Conservation (phyloP, 2,113 vertebrate species). For the Apteryx mantelli region DNA sequence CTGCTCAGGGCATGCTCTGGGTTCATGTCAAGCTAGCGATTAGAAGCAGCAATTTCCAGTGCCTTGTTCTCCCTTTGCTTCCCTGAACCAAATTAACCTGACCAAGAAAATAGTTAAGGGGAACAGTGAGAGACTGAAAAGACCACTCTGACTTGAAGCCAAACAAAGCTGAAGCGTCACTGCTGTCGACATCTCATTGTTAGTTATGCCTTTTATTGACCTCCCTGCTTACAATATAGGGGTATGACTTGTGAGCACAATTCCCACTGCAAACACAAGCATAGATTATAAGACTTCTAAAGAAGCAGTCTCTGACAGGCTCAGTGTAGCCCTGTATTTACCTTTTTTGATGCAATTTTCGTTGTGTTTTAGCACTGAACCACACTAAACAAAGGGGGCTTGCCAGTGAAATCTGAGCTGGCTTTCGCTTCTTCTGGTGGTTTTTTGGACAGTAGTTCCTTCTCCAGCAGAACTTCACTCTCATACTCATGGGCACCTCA, state of each 20-base stretch:
- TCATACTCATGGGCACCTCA: background rate
- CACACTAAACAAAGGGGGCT: background rate
- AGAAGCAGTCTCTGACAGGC: background rate
- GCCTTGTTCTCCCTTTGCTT: background rate
- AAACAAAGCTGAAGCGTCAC: background rate
- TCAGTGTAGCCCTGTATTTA: background rate
- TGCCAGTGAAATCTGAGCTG: background rate
- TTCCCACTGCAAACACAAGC: background rate
- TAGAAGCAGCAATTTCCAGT: too few relatives aligned
- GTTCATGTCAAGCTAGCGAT: too few relatives aligned
- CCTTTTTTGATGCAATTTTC: background rate
- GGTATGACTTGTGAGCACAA: background rate
- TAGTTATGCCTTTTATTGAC: background rate
- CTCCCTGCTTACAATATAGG: background rate
- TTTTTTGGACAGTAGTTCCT: background rate
- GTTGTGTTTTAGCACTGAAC: background rate
- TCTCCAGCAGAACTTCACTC: background rate
- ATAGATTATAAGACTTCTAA: background rate
- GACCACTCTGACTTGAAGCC: background rate
- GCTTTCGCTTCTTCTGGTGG: background rate
- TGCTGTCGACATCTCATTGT: background rate
- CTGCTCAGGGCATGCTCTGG: too few relatives aligned
- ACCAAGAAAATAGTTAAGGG: background rate
- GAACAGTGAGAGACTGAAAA: background rate
- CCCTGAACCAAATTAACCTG: background rate